Percentiles rank a stretch among this genome's conserved stretches.
phyloP scores from a whole-genome alignment of 1,140 invertebrate genomes.

The Drosophila parvula region DNA sequence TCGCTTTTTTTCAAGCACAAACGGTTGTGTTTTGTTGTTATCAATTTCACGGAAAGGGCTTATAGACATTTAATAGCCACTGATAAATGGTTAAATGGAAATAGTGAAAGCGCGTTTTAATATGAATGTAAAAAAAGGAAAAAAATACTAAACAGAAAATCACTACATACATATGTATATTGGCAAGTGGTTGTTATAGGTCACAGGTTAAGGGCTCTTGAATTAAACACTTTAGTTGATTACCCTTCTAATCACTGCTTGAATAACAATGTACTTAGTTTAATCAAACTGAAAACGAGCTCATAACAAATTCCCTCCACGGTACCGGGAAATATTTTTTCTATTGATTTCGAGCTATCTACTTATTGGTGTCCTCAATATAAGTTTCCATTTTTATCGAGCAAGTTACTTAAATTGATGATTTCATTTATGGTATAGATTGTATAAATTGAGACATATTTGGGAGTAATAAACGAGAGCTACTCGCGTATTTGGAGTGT shows the following conservation, averaged over 20 bases:
- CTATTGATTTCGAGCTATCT: not conserved
- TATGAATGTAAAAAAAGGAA: not conserved
- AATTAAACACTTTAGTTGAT: not conserved
- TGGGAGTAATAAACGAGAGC: not conserved
- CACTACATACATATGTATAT: not conserved
- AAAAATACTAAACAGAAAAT: not conserved
- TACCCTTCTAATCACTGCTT: not conserved
- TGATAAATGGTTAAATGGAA: slow-evolving; percentile 5
- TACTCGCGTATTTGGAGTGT: too few species aligned
- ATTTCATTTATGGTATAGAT: not conserved
- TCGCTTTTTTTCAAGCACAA: slow-evolving; percentile 4
- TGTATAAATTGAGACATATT: not conserved
- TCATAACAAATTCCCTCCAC: not conserved
- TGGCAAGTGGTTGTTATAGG: not conserved
- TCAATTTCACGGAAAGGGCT: slow-evolving; percentile 1
- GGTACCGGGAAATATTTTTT: not conserved
- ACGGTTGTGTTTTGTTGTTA: not conserved
- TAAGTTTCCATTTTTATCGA: not conserved
- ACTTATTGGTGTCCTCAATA: not conserved
- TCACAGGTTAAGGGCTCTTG: not conserved
- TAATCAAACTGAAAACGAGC: not conserved
- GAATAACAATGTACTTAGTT: not conserved
- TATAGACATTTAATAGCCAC: slow-evolving; percentile 2
- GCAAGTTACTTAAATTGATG: not conserved
- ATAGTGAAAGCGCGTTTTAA: not conserved